Evolutionary conservation across 2,888 invertebrate species (phyloP), one percentile per base, ranked within the genome.

Genomic region (Drosophila conformis): DNA sequence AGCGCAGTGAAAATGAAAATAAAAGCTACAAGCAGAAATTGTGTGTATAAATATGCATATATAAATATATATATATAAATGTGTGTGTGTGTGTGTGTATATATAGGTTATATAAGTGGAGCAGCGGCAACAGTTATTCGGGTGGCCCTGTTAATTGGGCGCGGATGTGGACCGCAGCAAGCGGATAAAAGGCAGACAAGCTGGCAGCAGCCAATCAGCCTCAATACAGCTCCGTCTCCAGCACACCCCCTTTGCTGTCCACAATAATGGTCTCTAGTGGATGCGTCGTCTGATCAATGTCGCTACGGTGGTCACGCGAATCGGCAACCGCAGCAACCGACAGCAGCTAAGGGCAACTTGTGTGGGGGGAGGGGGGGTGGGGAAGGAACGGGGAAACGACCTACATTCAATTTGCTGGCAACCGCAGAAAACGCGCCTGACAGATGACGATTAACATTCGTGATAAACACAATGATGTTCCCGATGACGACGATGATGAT

Each of bases 391-490:
- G 36, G 57, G 72, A 15, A 67, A 56, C 87, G 86, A 87, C 86
- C 86, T 87, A 87, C 86, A 90, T 87, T 87, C 90, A 87, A 87
- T 87, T 87, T 87, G 89, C 75, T 68, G 71, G 76, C 69, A 74
- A 84, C 87, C 90, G 85, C 90, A 89, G 57, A 83, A 46, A 80
- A 67, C 85, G 83, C 80, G 88, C 84, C 90, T 79, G 84, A 85
- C 84, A 84, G 85, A 73, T 87, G 88, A 87, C 90, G 89, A 83
- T 89, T 80, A 81, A 62, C 81, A 71, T 65, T 53, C 62, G 63
- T 65, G 63, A 66, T 73, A 40, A 62, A 63, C 40, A 38, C 27
- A 52, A 73, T 78, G 54, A 60, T 51, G 62, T 53, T 60, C 65
- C 56, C 53, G 46, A 25, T 46, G 46, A 7, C 46, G 52, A 48